Evolutionary conservation across 1,140 invertebrate species (phyloP).

Genomic region (Adelges cooleyi): DNA sequence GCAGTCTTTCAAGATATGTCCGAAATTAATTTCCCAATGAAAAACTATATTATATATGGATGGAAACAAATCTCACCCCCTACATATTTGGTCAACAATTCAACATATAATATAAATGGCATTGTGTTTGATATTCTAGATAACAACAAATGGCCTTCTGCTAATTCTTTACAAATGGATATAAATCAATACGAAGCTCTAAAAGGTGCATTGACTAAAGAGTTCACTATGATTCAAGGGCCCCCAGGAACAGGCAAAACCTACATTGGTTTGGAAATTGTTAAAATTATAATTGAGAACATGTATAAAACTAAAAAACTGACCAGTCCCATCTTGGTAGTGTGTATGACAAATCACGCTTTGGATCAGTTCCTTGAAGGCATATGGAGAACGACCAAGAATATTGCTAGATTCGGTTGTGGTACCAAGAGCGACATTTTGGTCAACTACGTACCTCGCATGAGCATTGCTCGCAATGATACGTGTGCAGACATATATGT

Average conservation of each 20-base stretch:
- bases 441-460: not conserved
- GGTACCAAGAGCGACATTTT: conserved; percentile 46
- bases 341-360: conserved; percentile 78
- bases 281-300: not conserved
- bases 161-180: conserved; percentile 41
- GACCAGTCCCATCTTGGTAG: conserved; percentile 51
- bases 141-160: conserved; percentile 38
- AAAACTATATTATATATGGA: conserved; percentile 48
- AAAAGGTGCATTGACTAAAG: conserved; percentile 44
- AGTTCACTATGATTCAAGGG: conserved; percentile 59
- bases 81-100: not conserved
- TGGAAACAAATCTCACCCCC: not conserved
- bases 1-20: conserved; percentile 45
- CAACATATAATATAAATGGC: not conserved
- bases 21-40: conserved; percentile 47
- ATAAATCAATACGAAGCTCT: conserved; percentile 47
- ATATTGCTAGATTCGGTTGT: conserved; percentile 60
- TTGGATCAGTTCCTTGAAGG: conserved; percentile 76
- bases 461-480: not conserved
- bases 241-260: conserved; percentile 9
- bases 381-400: conserved; percentile 43
- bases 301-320: not conserved
- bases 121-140: conserved; percentile 32
- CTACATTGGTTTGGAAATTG: conserved; percentile 15
- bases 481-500: not conserved